A percentile compares a stretch with the other conserved stretches of the same genome.
phyloP scores from a whole-genome alignment of 2,797 vertebrate genomes.

The Tachyglossus aculeatus region DNA sequence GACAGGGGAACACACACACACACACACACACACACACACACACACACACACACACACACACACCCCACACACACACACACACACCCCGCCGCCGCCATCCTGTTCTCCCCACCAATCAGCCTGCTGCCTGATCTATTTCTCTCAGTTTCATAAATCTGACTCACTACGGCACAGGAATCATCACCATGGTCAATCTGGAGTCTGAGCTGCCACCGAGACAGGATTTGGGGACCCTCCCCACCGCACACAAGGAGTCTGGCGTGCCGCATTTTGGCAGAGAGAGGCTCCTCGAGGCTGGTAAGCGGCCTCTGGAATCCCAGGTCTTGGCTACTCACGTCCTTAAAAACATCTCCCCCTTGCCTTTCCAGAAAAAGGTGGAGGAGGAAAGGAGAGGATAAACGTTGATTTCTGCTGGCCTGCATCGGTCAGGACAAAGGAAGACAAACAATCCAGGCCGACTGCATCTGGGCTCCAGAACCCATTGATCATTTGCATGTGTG shows the following conservation, averaged over 20 bases:
- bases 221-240: conserved; percentile 12
- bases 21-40: no score
- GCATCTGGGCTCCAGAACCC: conserved; percentile 17
- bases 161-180: not conserved
- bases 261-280: not conserved
- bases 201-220: conserved; percentile 22
- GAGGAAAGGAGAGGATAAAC: conserved; percentile 21
- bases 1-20: no score
- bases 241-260: not conserved
- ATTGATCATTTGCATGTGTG: conserved; percentile 40
- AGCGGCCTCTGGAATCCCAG: conserved; percentile 14
- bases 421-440: conserved; percentile 30
- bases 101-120: not conserved
- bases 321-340: conserved; percentile 13
- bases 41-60: no score
- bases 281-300: not conserved
- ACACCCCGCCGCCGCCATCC: no score
- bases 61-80: no score
- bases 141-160: not conserved
- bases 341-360: conserved; percentile 14
- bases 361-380: conserved; percentile 40
- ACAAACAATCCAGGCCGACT: conserved; percentile 11
- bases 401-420: conserved; percentile 19
- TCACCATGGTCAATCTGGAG: not conserved
- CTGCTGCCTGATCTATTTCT: conserved; percentile 7